Evolutionary conservation across 2,888 invertebrate species (phyloP).

Genomic region (Hirtodrosophila histrioides): DNA sequence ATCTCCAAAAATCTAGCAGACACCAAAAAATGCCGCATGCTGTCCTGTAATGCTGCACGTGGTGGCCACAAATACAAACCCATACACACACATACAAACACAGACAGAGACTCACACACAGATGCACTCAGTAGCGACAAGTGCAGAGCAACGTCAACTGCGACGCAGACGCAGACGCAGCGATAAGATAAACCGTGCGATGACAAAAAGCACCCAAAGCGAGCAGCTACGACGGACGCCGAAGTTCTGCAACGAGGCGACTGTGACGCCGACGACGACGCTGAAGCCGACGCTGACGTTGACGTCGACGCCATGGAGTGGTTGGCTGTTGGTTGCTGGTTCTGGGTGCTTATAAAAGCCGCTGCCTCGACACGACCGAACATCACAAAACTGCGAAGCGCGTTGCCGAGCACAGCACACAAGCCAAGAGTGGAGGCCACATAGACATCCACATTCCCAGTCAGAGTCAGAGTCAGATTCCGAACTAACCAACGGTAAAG

Average conservation of each 20-base stretch:
- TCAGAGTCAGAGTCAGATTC: constrained; percentile 33
- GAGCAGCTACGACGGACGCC: constrained; percentile 42
- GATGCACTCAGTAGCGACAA: constrained; percentile 37
- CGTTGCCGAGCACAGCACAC: constrained; percentile 74
- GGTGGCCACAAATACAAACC: constrained; percentile 61
- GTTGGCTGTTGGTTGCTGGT: constrained; percentile 23
- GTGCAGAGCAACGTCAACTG: constrained; percentile 52
- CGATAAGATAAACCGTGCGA: constrained; percentile 70
- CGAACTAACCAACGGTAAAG: constrained; percentile 66
- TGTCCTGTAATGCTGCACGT: constrained; percentile 68
- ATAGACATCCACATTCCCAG: constrained; percentile 19
- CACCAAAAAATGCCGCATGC: constrained; percentile 76
- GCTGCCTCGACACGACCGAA: constrained; percentile 51
- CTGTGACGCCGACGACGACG: constrained; percentile 29
- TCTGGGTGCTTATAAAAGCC: constrained; percentile 62
- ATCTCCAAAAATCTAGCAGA: constrained; percentile 61
- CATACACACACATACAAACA: constrained; percentile 30
- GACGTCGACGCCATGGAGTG: constrained; percentile 10
- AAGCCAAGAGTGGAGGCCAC: constrained; percentile 39
- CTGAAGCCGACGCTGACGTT: constrained; percentile 12
- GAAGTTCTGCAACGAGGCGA: constrained; percentile 53
- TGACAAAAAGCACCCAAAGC: constrained; percentile 78
- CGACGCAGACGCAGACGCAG: constrained; percentile 48
- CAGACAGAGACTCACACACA: constrained; percentile 29
- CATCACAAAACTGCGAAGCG: constrained; percentile 75